Evolutionary conservation across 92 coral and sea anemone species (phyloP).

Genomic region (Phenganax marumi): DNA sequence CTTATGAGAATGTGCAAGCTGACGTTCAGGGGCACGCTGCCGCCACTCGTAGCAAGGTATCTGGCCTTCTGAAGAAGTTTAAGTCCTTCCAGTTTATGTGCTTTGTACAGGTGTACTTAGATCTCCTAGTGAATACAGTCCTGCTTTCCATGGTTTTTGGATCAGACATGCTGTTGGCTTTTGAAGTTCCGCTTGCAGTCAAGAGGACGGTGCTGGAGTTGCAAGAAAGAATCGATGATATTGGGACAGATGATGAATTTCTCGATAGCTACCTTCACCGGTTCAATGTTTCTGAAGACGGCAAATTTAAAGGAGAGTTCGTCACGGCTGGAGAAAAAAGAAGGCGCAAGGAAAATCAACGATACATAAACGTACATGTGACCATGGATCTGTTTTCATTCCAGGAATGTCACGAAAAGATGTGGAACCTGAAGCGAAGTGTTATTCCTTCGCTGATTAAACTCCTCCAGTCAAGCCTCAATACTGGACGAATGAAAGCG

Average conservation of each 20-base stretch:
- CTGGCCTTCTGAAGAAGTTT: background rate
- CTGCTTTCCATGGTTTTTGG: background rate
- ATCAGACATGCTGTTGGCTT: slow-evolving; percentile 3
- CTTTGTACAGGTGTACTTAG: background rate
- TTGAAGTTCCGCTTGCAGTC: slow-evolving; percentile 8
- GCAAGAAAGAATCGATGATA: background rate
- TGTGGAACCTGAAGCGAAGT: background rate
- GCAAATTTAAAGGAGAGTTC: background rate
- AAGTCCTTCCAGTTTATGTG: slow-evolving; percentile 2
- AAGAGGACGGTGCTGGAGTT: background rate
- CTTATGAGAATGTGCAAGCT: slow-evolving; percentile 37
- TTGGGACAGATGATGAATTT: background rate
- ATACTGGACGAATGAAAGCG: background rate
- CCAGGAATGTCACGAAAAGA: background rate
- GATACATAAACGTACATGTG: background rate
- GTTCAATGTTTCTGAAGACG: background rate
- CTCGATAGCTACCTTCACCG: background rate
- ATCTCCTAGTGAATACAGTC: background rate
- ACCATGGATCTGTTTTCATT: too few species aligned
- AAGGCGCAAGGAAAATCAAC: background rate
- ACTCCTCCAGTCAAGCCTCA: background rate
- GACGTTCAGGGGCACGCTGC: background rate
- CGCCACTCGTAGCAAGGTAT: slow-evolving; percentile 3
- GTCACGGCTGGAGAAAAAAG: slow-evolving; percentile 1
- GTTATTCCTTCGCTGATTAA: background rate